phyloP scores from a whole-genome alignment of 2,797 vertebrate genomes.

The Harpagifer antarcticus region DNA sequence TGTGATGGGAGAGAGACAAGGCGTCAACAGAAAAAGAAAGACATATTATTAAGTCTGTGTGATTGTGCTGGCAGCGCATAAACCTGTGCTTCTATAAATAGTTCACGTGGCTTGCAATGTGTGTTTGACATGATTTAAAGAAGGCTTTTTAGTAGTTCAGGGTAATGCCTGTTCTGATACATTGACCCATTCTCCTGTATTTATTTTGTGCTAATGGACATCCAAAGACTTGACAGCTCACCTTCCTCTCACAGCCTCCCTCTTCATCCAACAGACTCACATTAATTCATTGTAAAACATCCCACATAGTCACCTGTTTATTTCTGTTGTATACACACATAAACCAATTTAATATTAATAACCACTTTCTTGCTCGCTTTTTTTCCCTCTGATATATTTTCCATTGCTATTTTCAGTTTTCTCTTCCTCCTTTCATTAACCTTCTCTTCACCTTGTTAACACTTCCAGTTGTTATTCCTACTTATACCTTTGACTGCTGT shows the following conservation, averaged over 20 bases:
- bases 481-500: constrained; percentile 10
- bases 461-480: constrained; percentile 32
- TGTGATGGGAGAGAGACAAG: constrained; percentile 29
- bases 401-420: neutral
- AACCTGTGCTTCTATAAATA: constrained; percentile 67
- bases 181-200: constrained; percentile 51
- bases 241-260: neutral
- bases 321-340: neutral
- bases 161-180: constrained; percentile 53
- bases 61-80: constrained; percentile 40
- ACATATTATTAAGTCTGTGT: constrained; percentile 38
- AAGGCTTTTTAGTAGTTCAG: constrained; percentile 62
- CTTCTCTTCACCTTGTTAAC: constrained; percentile 41
- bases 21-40: constrained; percentile 4
- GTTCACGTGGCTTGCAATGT: constrained; percentile 31
- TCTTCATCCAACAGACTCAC: neutral
- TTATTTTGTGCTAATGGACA: constrained; percentile 51
- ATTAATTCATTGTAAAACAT: constrained; percentile 14
- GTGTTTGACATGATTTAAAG: constrained; percentile 60
- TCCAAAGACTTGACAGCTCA: constrained; percentile 29
- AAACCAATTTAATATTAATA: constrained; percentile 22
- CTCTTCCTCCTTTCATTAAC: neutral
- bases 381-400: neutral
- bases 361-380: neutral
- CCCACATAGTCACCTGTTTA: constrained; percentile 7